A percentile compares a stretch with the other conserved stretches of the same genome.
Evolutionary conservation across 2,113 vertebrate species (phyloP).

Genomic region (Cryptotis parvus): DNA sequence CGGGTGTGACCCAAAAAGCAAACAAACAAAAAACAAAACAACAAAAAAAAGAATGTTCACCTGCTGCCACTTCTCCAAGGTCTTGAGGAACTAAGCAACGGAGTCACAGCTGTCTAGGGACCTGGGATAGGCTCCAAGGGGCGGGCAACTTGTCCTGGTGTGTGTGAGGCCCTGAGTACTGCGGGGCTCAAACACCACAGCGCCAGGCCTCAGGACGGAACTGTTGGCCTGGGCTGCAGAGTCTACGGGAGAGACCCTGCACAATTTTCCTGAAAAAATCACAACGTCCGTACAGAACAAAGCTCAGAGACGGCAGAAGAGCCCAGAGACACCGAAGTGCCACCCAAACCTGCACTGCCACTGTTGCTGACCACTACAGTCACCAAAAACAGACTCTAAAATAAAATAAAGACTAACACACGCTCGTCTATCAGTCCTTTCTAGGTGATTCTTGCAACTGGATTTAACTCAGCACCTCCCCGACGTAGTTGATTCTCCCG

Average conservation of each 20-base stretch:
- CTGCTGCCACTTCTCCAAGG: background rate
- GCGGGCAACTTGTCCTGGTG: too few relatives aligned
- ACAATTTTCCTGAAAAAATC: background rate
- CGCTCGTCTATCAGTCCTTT: background rate
- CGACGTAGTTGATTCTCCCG: too few relatives aligned
- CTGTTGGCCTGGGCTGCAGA: too few relatives aligned
- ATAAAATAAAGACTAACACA: background rate
- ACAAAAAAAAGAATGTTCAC: background rate
- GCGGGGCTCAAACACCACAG: too few relatives aligned
- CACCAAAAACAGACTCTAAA: background rate
- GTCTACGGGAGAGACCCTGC: too few relatives aligned
- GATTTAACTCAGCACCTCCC: background rate
- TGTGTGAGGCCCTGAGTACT: too few relatives aligned
- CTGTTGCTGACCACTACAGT: background rate
- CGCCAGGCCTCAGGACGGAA: too few relatives aligned
- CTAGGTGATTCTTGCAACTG: background rate
- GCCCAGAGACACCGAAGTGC: background rate
- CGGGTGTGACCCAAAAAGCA: too few relatives aligned
- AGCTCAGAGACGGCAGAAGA: background rate
- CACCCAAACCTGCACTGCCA: background rate
- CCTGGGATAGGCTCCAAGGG: too few relatives aligned
- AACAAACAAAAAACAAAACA: too few relatives aligned
- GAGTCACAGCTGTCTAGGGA: background rate
- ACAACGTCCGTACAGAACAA: background rate
- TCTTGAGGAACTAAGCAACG: background rate